A percentile compares a stretch with the other conserved stretches of the same genome.
phyloP scores from a whole-genome alignment of 2,797 vertebrate species.

The Pterois miles region DNA sequence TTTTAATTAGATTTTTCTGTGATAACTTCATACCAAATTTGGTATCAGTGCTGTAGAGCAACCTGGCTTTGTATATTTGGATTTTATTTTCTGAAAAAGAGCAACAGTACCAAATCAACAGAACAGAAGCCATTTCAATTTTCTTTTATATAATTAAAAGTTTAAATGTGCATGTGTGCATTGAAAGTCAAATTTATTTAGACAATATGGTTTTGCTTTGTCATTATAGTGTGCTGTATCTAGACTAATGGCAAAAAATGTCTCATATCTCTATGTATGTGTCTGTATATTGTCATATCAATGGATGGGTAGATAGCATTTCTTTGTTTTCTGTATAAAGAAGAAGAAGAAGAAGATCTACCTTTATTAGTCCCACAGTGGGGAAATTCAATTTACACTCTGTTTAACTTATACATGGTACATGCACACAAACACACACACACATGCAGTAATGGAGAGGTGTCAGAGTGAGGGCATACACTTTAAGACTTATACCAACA shows the following conservation, averaged over 20 bases:
- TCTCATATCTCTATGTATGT: not conserved
- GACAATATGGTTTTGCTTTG: not conserved
- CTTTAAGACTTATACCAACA: no score
- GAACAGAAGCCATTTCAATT: no score
- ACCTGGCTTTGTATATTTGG: constrained; percentile 1
- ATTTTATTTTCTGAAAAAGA: constrained; percentile 17
- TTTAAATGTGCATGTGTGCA: not conserved
- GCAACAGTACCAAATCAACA: not conserved
- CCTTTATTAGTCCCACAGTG: no score
- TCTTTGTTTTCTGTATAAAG: no score
- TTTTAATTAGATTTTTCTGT: not conserved
- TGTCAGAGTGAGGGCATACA: no score
- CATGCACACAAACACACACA: constrained; percentile 5
- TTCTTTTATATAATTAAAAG: not conserved
- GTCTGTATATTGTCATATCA: not conserved
- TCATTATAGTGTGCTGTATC: no score
- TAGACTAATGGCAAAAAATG: not conserved
- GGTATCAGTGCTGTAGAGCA: not conserved
- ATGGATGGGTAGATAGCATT: not conserved
- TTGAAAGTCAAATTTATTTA: not conserved
- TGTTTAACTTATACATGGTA: no score
- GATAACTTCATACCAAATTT: not conserved
- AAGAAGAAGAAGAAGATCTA: no score
- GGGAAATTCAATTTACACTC: no score
- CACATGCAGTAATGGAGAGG: no score